phyloP scores from a whole-genome alignment of 2,797 vertebrate species.

The Bradypodion ventrale region DNA sequence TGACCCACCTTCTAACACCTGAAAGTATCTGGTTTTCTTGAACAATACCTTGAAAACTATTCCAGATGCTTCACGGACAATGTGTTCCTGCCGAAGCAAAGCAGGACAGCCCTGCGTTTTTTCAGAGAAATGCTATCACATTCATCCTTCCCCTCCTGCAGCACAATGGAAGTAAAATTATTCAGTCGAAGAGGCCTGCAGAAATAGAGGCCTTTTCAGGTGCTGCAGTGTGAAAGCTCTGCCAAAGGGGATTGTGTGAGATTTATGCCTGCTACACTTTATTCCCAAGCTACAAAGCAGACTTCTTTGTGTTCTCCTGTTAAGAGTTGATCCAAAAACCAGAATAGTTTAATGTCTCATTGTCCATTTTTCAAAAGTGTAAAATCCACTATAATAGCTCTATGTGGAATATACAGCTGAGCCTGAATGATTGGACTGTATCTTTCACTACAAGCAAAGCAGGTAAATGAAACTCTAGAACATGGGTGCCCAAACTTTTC shows the following conservation, averaged over 20 bases:
- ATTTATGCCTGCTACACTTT: constrained; percentile 47
- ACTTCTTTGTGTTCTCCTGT: constrained; percentile 31
- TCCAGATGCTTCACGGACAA: constrained; percentile 63
- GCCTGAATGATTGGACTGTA: not conserved
- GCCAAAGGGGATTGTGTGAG: constrained; percentile 45
- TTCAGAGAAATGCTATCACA: not conserved
- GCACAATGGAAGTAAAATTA: constrained; percentile 54
- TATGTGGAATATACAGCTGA: rapidly evolving
- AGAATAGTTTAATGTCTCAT: constrained; percentile 46
- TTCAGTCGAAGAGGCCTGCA: constrained; percentile 51
- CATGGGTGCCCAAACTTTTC: no score
- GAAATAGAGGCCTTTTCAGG: constrained; percentile 52
- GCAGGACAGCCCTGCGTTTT: constrained; percentile 39
- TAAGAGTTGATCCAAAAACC: constrained; percentile 66
- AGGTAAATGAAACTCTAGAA: no score
- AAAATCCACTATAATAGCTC: not conserved
- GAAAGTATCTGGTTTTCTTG: constrained; percentile 29
- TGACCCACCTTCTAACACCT: constrained; percentile 14
- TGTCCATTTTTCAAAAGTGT: constrained; percentile 29
- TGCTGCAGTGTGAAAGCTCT: constrained; percentile 41
- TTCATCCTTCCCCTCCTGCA: constrained; percentile 11
- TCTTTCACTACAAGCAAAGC: no score
- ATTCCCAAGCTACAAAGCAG: constrained; percentile 66
- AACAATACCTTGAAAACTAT: constrained; percentile 47
- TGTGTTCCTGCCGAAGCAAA: constrained; percentile 37